These are phyloP conservation scores for Hystrix cristata DNA, from an alignment of 2,113 vertebrate species.

Conservation along the genomic window DNA sequence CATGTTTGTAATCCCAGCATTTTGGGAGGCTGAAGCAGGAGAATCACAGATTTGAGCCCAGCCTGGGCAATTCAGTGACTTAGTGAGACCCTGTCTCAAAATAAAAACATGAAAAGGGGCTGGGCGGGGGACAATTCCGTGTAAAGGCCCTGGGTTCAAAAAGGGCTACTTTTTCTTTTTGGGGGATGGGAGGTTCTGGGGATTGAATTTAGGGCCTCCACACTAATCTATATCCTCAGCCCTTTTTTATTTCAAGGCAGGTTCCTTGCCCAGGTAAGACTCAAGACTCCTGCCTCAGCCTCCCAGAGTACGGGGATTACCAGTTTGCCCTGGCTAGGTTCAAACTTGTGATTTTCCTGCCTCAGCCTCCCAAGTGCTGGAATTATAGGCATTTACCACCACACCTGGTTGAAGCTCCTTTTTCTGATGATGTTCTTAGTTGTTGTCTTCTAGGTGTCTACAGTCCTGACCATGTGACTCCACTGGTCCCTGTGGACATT, in stretches of 20 bases:
- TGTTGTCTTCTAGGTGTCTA: background rate
- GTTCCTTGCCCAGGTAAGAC: background rate
- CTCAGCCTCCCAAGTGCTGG: background rate
- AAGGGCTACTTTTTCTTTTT: background rate
- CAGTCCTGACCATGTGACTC: background rate
- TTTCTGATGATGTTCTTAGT: slow-evolving; percentile 1
- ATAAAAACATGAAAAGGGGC: background rate
- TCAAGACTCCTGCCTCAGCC: background rate
- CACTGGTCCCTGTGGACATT: background rate
- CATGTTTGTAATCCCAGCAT: too few species aligned
- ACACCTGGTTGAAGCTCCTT: background rate
- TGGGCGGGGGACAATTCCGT: background rate
- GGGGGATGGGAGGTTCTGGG: background rate
- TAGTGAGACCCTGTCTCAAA: too few species aligned
- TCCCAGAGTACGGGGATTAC: too few species aligned
- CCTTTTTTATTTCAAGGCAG: background rate
- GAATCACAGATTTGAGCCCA: too few species aligned
- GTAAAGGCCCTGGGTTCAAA: background rate
- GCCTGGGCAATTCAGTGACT: too few species aligned
- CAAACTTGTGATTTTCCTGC: too few species aligned
- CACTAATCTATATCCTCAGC: background rate
- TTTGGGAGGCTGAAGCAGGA: too few species aligned
- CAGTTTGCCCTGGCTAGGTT: too few species aligned
- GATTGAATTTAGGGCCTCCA: background rate
- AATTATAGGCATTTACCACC: background rate